phyloP scores from a whole-genome alignment of 35 echinoderm and acorn worm species.

The Diadema setosum region DNA sequence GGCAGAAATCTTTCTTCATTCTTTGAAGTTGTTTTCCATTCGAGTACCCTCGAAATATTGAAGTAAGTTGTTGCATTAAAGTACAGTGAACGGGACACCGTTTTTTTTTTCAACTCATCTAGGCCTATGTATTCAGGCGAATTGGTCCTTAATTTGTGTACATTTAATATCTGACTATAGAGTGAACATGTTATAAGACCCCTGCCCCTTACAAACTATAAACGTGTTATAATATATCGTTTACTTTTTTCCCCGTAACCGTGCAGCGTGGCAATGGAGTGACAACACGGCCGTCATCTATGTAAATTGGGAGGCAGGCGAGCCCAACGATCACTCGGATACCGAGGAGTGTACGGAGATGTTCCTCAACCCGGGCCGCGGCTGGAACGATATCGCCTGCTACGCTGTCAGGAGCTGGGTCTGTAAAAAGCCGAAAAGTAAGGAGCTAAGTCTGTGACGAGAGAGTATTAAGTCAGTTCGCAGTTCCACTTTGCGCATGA shows the following conservation, averaged over 20 bases:
- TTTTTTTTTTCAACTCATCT: too few species aligned
- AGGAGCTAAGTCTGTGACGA: background rate
- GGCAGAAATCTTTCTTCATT: too few species aligned
- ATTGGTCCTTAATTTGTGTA: too few species aligned
- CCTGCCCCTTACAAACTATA: background rate
- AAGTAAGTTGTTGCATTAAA: too few species aligned
- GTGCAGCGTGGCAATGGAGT: slow-evolving; percentile 65
- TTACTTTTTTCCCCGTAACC: background rate
- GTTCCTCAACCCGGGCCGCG: background rate
- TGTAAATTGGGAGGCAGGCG: slow-evolving; percentile 55
- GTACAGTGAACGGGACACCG: too few species aligned
- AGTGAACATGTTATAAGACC: too few species aligned
- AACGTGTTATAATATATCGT: background rate
- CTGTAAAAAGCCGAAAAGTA: slow-evolving; percentile 75
- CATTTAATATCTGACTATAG: too few species aligned
- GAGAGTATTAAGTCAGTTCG: too few species aligned
- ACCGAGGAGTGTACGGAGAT: slow-evolving; percentile 61
- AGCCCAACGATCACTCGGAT: slow-evolving; percentile 51
- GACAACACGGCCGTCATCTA: slow-evolving; percentile 51
- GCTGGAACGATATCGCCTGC: slow-evolving; percentile 72
- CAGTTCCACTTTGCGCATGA: too few species aligned
- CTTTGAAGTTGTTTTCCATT: too few species aligned
- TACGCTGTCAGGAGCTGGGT: slow-evolving; percentile 51
- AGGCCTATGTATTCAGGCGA: too few species aligned
- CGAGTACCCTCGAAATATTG: too few species aligned